A percentile compares a stretch with the other conserved stretches of the same genome.
phyloP scores from a whole-genome alignment of 2,797 vertebrate genomes.

The Sus cebifrons region DNA sequence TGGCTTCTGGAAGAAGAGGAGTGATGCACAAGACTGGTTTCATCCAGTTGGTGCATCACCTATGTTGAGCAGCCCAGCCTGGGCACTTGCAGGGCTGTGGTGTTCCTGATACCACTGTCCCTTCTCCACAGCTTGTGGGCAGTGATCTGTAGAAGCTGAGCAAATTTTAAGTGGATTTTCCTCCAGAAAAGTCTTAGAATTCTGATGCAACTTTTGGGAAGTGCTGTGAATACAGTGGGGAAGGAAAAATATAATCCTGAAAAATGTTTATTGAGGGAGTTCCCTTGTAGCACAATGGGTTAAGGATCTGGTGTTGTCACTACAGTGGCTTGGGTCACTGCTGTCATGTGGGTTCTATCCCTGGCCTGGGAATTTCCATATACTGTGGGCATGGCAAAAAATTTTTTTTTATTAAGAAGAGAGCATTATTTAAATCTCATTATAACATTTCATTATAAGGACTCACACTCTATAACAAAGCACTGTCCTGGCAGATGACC shows the following conservation, averaged over 20 bases:
- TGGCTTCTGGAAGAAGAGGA: not conserved
- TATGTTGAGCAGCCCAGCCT: not conserved
- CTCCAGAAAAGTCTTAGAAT: not conserved
- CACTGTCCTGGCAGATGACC: not conserved
- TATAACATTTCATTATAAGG: not conserved
- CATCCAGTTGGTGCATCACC: not conserved
- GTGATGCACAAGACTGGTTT: not conserved
- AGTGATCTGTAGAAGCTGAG: not conserved
- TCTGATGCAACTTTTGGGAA: not conserved
- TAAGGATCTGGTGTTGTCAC: no score
- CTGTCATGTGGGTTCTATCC: no score
- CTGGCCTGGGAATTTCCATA: no score
- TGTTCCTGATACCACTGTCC: not conserved
- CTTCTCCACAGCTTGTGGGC: not conserved
- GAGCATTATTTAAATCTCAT: constrained; percentile 14
- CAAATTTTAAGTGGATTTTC: not conserved
- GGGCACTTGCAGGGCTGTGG: not conserved
- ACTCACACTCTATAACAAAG: constrained; percentile 7
- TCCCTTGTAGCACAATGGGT: no score
- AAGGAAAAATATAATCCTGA: not conserved
- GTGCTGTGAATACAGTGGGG: not conserved
- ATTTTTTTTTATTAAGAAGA: constrained; percentile 31
- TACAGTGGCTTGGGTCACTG: no score
- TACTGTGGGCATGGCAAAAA: no score
- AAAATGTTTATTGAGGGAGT: constrained; percentile 6